Conservation (phyloP, 2,888 invertebrate genomes). For the Apoda limacodes region DNA sequence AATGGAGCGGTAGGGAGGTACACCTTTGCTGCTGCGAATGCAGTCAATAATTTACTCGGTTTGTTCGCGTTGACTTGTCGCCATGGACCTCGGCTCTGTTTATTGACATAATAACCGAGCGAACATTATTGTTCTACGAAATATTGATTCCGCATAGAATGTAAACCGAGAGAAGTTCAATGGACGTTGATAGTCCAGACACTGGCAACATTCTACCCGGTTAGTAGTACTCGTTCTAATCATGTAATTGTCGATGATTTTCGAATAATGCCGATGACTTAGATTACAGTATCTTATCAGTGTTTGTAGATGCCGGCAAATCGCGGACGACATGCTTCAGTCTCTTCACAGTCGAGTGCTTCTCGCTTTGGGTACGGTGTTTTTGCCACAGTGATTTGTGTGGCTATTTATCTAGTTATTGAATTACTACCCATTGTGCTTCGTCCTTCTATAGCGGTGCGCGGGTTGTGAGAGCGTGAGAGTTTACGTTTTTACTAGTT, state of each 20-base stretch:
- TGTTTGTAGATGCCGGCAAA: slow-evolving; percentile 28
- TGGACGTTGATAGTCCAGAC: slow-evolving; percentile 37
- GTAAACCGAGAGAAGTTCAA: slow-evolving; percentile 32
- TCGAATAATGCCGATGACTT: slow-evolving; percentile 6
- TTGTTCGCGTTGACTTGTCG: slow-evolving; percentile 36
- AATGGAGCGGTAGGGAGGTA: not conserved
- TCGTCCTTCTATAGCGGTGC: slow-evolving; percentile 10
- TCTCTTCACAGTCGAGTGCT: slow-evolving; percentile 34
- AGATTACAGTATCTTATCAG: slow-evolving; percentile 44
- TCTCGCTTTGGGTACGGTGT: slow-evolving; percentile 32
- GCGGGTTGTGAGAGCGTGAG: slow-evolving; percentile 19
- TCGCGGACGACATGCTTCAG: slow-evolving; percentile 23
- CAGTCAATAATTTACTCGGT: slow-evolving; percentile 36
- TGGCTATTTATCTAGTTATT: slow-evolving; percentile 27
- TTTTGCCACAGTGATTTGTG: slow-evolving; percentile 32
- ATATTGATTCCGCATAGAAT: slow-evolving; percentile 21
- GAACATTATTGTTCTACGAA: slow-evolving; percentile 24
- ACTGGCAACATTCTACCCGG: slow-evolving; percentile 39
- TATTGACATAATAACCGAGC: slow-evolving; percentile 30
- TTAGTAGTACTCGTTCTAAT: no score
- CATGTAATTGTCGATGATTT: no score
- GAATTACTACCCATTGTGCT: slow-evolving; percentile 31
- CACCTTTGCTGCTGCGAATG: not conserved
- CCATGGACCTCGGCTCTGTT: slow-evolving; percentile 23
- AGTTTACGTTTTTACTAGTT: no score